These are phyloP conservation scores for Hipparchia semele DNA, from an alignment of 2,888 invertebrate genomes.

Conservation along the genomic window DNA sequence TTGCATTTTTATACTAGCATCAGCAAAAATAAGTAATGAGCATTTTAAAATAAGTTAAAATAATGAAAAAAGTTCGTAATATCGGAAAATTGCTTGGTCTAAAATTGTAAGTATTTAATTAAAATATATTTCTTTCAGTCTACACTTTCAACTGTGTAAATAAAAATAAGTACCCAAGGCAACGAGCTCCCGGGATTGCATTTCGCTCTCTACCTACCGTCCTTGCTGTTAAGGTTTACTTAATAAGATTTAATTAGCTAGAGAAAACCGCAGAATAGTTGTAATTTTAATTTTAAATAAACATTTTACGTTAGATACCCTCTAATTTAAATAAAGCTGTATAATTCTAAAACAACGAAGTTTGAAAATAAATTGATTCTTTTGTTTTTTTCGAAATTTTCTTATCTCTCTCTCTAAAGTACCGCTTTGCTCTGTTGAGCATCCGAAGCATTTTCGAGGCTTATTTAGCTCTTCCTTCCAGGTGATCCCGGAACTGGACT, in stretches of 20 bases:
- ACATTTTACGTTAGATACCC: background rate
- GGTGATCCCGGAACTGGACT: too few relatives aligned
- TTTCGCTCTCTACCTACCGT: slow-evolving; percentile 8
- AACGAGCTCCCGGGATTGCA: background rate
- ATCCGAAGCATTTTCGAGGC: too few relatives aligned
- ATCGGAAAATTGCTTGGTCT: background rate
- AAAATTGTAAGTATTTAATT: background rate
- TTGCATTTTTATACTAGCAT: too few relatives aligned
- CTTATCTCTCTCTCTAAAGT: too few relatives aligned
- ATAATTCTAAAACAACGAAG: too few relatives aligned
- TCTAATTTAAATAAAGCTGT: background rate
- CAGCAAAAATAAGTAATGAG: too few relatives aligned
- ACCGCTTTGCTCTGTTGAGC: too few relatives aligned
- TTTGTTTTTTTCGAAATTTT: too few relatives aligned
- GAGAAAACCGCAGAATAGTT: background rate
- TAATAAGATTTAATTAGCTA: slow-evolving; percentile 6
- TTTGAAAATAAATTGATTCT: too few relatives aligned
- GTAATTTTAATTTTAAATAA: slow-evolving; percentile 1
- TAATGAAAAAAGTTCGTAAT: background rate
- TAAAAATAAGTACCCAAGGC: background rate
- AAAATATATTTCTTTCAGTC: slow-evolving; percentile 6
- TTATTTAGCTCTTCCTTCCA: too few relatives aligned
- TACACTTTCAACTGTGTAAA: slow-evolving; percentile 6
- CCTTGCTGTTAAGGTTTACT: slow-evolving; percentile 4
- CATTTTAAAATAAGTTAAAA: background rate